Conservation (phyloP, 2,797 vertebrate genomes). For the Hydrolagus colliei region DNA sequence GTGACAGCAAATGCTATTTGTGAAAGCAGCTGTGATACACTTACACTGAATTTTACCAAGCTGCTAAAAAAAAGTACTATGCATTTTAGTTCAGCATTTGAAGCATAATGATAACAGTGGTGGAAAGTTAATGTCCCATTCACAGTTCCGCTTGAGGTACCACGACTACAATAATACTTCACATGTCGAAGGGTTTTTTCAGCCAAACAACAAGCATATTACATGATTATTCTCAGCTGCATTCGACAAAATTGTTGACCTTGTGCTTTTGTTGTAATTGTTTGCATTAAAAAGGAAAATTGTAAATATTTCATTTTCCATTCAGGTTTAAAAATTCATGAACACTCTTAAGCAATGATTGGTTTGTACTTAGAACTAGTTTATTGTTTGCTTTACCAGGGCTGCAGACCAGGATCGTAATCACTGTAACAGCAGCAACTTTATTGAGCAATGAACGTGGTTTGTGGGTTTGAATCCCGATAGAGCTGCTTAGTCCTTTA, state of each 20-base stretch:
- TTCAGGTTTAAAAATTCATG: neutral
- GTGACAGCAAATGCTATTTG: neutral
- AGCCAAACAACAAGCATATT: neutral
- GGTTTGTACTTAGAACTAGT: neutral
- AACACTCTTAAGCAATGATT: neutral
- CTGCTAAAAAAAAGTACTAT: neutral
- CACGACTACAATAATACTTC: neutral
- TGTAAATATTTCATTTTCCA: neutral
- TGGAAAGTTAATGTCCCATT: neutral
- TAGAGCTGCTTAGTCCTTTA: no score
- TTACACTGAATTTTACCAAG: neutral
- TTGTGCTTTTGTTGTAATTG: neutral
- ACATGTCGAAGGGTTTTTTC: neutral
- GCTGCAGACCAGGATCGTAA: no score
- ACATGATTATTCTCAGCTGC: neutral
- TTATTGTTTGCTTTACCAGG: neutral
- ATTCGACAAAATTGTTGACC: neutral
- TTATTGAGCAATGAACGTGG: no score
- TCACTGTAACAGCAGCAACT: no score
- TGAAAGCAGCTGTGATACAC: neutral
- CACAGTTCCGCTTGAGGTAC: neutral
- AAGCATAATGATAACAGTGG: neutral
- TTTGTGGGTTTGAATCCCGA: no score
- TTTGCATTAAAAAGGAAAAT: neutral
- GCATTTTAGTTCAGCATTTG: neutral